Percentiles rank a stretch among this genome's conserved stretches.
Evolutionary conservation across 2,113 vertebrate species (phyloP).

Genomic region (Rhinoptilus africanus): DNA sequence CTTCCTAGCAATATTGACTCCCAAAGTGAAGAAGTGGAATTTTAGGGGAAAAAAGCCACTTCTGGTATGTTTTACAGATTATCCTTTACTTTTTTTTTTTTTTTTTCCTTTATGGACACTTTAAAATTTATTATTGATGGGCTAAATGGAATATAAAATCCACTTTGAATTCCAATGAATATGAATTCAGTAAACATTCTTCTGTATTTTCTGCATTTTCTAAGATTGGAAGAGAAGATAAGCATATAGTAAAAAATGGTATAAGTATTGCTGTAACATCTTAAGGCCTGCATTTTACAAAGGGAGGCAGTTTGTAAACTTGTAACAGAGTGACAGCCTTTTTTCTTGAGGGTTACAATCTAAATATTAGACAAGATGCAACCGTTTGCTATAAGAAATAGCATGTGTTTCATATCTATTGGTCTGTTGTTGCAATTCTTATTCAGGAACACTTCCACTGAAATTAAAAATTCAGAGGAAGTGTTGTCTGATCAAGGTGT

Average conservation of each 20-base stretch:
- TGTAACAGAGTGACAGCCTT: not conserved
- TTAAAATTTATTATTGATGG: not conserved
- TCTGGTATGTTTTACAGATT: not conserved
- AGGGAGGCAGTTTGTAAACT: not conserved
- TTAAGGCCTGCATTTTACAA: not conserved
- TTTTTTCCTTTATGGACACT: not conserved
- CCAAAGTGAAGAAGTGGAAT: not conserved
- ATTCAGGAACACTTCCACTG: not conserved
- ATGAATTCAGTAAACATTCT: not conserved
- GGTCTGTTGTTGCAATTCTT: not conserved
- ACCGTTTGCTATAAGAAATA: not conserved
- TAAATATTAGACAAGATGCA: not conserved
- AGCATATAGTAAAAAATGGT: not conserved
- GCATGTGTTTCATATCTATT: not conserved
- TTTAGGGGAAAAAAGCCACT: not conserved
- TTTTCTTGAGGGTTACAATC: not conserved
- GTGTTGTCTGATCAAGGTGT: not conserved
- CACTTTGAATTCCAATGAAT: not conserved
- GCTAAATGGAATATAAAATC: not conserved
- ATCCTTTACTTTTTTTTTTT: not conserved
- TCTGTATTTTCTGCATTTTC: not conserved
- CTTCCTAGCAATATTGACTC: accelerated
- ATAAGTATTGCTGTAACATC: accelerated
- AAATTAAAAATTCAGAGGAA: not conserved
- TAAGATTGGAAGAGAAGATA: not conserved